These are phyloP conservation scores for Delia radicum DNA, from an alignment of 1,140 invertebrate species.

Conservation along the genomic window DNA sequence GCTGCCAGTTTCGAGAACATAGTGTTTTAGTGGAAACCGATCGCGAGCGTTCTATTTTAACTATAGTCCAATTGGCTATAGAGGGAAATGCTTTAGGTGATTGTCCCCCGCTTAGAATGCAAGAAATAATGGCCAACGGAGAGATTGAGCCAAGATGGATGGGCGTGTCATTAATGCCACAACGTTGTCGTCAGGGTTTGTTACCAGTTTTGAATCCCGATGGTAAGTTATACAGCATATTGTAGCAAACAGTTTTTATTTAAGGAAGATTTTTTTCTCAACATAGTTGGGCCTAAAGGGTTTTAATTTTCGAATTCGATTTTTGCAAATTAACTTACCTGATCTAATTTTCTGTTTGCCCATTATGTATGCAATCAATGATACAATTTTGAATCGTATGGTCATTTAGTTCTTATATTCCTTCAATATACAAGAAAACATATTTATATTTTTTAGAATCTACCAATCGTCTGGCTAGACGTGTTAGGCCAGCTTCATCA, in stretches of 20 bases:
- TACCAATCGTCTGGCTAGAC: conserved; percentile 41
- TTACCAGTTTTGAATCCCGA: conserved; percentile 48
- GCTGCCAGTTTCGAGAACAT: conserved; percentile 53
- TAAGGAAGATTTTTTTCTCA: too few relatives aligned
- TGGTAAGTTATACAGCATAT: too few relatives aligned
- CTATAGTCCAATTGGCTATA: conserved; percentile 47
- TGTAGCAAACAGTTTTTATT: too few relatives aligned
- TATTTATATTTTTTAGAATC: background rate
- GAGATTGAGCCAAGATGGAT: conserved; percentile 44
- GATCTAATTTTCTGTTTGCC: too few relatives aligned
- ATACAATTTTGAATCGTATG: too few relatives aligned
- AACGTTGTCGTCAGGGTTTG: conserved; percentile 47
- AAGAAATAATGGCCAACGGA: conserved; percentile 35
- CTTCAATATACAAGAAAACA: too few relatives aligned
- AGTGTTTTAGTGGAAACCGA: conserved; percentile 52
- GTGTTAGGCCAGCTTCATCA: conserved; percentile 28
- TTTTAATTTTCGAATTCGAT: too few relatives aligned
- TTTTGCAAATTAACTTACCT: too few relatives aligned
- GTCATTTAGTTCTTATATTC: background rate
- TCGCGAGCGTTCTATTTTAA: conserved; percentile 49
- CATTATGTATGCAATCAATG: background rate
- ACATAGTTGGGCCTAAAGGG: too few relatives aligned
- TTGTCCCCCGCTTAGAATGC: conserved; percentile 38
- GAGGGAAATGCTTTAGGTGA: conserved; percentile 47
- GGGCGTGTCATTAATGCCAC: conserved; percentile 46